These are phyloP conservation scores for Tridacna gigas DNA, from an alignment of 2,888 invertebrate genomes.

Conservation along the genomic window DNA sequence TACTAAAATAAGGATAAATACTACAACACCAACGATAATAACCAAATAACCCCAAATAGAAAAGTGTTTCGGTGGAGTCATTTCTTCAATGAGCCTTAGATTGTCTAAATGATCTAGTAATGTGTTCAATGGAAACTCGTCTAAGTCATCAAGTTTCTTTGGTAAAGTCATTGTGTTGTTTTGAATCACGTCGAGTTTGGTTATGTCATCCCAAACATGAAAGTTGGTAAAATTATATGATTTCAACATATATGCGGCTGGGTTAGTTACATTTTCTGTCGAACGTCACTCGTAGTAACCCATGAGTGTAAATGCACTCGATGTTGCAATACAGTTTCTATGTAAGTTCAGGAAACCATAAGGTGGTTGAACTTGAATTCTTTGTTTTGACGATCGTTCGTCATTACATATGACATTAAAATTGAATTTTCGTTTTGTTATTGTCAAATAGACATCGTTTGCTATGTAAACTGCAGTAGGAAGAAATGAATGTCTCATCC, in stretches of 20 bases:
- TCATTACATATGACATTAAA: constrained; percentile 12
- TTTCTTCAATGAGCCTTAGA: not conserved
- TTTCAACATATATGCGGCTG: constrained; percentile 6
- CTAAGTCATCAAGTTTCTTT: not conserved
- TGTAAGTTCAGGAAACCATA: constrained; percentile 1
- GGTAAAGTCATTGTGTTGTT: constrained; percentile 4
- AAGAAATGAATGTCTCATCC: constrained; percentile 4
- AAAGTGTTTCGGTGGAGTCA: not conserved
- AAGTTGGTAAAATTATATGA: not conserved
- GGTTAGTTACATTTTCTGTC: not conserved
- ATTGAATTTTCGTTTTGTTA: constrained; percentile 1
- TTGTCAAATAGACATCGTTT: constrained; percentile 6
- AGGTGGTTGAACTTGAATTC: not conserved
- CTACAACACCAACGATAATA: not conserved
- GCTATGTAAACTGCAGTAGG: not conserved
- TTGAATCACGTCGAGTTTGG: not conserved
- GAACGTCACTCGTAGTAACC: not conserved
- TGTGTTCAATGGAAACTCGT: constrained; percentile 3
- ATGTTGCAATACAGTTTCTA: not conserved
- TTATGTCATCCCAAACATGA: not conserved
- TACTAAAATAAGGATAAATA: not conserved
- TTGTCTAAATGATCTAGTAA: not conserved
- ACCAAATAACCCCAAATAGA: constrained; percentile 2
- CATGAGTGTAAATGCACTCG: constrained; percentile 2
- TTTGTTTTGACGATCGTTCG: not conserved